Evolutionary conservation across 2,797 vertebrate species (phyloP).

Genomic region (Amazonetta brasiliensis): DNA sequence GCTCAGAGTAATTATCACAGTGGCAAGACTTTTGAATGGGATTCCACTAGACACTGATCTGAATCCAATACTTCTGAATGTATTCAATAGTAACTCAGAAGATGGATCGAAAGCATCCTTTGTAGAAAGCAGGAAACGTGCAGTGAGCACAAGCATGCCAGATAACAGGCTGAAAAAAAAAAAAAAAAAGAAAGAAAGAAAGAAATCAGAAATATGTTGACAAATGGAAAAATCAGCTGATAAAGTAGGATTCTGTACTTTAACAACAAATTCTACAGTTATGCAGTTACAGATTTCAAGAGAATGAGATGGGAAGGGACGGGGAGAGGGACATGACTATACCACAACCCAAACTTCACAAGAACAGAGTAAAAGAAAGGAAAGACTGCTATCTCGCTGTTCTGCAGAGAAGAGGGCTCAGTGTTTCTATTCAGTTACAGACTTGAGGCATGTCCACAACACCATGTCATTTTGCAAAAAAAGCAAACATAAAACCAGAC

Average conservation of each 20-base stretch:
- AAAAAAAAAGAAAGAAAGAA: too few relatives aligned
- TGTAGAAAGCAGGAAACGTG: background rate
- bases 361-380: background rate
- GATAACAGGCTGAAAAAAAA: background rate
- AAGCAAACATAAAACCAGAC: background rate
- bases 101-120: background rate
- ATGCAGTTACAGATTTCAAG: background rate
- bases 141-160: background rate
- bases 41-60: background rate
- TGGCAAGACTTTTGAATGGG: background rate
- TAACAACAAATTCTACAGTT: background rate
- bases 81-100: background rate
- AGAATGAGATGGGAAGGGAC: too few relatives aligned
- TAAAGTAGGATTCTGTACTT: background rate
- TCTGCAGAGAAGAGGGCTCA: background rate
- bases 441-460: background rate
- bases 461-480: background rate
- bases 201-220: background rate
- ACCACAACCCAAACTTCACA: background rate
- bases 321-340: too few relatives aligned
- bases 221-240: background rate
- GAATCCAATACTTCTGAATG: background rate
- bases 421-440: background rate
- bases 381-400: background rate
- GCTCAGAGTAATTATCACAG: background rate